These are phyloP conservation scores for Enteromius mattozi DNA, from an alignment of 2,797 vertebrate species.

Conservation along the genomic window DNA sequence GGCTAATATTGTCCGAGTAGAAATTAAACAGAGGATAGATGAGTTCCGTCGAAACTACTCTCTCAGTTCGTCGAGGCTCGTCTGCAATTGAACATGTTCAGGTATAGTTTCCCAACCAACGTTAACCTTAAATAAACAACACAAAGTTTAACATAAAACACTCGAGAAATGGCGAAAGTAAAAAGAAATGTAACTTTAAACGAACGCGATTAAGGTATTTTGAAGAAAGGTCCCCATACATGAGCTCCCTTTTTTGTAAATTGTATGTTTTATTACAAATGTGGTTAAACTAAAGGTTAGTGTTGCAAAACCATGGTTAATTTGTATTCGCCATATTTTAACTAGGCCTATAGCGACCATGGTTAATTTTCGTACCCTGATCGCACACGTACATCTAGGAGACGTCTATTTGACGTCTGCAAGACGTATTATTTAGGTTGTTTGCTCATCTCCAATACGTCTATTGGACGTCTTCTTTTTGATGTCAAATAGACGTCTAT, in stretches of 20 bases:
- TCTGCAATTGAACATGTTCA: not conserved
- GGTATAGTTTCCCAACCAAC: not conserved
- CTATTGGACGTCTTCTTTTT: too few relatives aligned
- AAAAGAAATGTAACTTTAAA: not conserved
- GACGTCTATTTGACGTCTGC: too few relatives aligned
- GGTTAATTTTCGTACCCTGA: not conserved
- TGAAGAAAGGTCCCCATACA: not conserved
- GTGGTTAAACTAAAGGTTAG: not conserved
- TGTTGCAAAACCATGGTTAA: not conserved
- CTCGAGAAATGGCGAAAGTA: not conserved
- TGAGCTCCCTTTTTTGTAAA: not conserved
- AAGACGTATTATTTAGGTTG: too few relatives aligned
- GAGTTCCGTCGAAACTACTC: conserved; percentile 27
- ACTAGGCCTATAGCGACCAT: not conserved
- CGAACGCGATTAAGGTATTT: not conserved
- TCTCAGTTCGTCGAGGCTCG: not conserved
- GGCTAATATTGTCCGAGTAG: not conserved
- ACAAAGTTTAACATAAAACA: not conserved
- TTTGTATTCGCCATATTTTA: not conserved
- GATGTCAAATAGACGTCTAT: too few relatives aligned
- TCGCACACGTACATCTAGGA: too few relatives aligned
- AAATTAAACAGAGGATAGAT: not conserved
- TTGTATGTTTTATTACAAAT: not conserved
- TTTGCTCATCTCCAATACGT: too few relatives aligned
- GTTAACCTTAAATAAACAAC: not conserved